Evolutionary conservation across 2,888 invertebrate species (phyloP), one percentile per base, ranked within the genome.

Genomic region (Drosophila pseudotalamancana): DNA sequence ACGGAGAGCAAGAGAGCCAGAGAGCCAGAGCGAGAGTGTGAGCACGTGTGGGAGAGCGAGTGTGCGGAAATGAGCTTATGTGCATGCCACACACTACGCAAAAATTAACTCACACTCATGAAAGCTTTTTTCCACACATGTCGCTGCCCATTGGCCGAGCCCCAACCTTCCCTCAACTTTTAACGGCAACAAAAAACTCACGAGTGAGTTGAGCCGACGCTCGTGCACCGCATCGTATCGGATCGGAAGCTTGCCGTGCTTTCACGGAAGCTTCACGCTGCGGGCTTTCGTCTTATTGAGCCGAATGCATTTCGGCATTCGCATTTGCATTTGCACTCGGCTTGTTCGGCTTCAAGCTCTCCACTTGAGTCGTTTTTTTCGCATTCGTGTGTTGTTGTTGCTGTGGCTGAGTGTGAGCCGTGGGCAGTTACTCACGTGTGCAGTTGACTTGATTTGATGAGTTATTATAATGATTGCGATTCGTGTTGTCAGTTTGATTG

Each of bases 401-500:
- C 59, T 43, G 37, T 42, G n/a, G n/a, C 45, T 42, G 43, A 43
- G 43, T 43, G 19, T 23, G 42, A 18, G 61, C 61, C 46, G 27
- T 42, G 48, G 59, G 51, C 50, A 43, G 54, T 29, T 29, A 60
- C 55, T 68, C 51, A 68, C 59, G 57, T 71, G 68, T 63, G 71
- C 51, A 64, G 54, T 64, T 55, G 61, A 73, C 55, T 66, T 73
- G 65, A 60, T 74, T 72, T 60, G 59, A 60, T 66, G 69, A 53
- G 66, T 71, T 73, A 64, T 71, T 73, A 77, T 65, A 61, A 63
- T 61, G 76, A 71, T 67, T 63, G 72, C 69, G 61, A 77, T 49
- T 83, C 75, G 79, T 72, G 83, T 55, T 63, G 76, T 60, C 77
- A 66, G 54, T 49, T 62, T 79, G 80, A 83, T 83, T 81, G 83